These are phyloP conservation scores for Pelecanoides urinatrix DNA, from an alignment of 2,113 vertebrate species.

Conservation along the genomic window DNA sequence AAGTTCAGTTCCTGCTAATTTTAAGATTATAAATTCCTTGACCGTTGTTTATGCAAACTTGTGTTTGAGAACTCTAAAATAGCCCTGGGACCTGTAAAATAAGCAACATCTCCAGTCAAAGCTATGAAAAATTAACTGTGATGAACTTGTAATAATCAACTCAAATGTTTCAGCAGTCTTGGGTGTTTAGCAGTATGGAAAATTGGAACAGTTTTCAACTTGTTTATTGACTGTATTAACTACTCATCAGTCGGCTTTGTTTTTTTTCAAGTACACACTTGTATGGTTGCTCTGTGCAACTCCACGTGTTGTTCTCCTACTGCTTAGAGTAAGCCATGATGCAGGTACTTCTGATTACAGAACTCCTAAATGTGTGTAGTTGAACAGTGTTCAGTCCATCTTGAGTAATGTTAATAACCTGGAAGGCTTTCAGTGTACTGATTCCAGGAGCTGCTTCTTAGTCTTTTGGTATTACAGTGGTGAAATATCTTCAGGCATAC, in stretches of 20 bases:
- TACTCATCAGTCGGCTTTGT: background rate
- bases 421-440: background rate
- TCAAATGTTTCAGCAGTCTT: background rate
- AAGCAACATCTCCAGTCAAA: background rate
- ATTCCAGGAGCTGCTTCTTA: background rate
- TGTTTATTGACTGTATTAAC: background rate
- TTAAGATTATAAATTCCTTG: background rate
- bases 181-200: background rate
- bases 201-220: background rate
- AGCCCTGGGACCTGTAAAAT: background rate
- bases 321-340: background rate
- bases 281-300: background rate
- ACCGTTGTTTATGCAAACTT: background rate
- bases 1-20: background rate
- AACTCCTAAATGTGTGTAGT: background rate
- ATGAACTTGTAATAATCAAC: background rate
- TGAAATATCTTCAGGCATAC: background rate
- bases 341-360: background rate
- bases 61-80: background rate
- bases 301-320: background rate
- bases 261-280: accelerated
- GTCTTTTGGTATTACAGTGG: background rate
- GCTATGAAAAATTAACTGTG: background rate
- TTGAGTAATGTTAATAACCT: background rate
- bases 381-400: background rate